These are phyloP conservation scores for Ia io DNA, from an alignment of 2,113 vertebrate species.

Conservation along the genomic window DNA sequence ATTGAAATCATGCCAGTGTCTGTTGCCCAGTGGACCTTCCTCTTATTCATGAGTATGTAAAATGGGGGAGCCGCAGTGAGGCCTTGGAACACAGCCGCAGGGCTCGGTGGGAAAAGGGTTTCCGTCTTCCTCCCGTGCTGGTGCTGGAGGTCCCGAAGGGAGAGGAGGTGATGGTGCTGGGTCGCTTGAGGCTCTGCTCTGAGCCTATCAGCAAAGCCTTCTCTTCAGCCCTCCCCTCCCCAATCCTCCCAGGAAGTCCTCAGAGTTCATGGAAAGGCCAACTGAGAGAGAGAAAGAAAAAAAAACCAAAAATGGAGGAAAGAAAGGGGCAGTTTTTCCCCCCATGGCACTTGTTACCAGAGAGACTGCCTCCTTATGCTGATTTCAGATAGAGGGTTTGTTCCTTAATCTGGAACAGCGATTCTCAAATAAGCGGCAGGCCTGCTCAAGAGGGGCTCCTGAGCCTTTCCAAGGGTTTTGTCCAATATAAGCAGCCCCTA, in stretches of 20 bases:
- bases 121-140: background rate
- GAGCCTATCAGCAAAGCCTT: background rate
- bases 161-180: background rate
- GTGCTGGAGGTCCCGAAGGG: background rate
- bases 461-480: background rate
- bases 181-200: background rate
- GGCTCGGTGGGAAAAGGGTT: background rate
- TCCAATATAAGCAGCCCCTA: background rate
- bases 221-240: background rate
- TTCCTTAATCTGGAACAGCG: background rate
- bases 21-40: background rate
- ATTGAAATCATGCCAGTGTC: background rate
- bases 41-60: background rate
- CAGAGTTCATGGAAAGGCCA: constrained; percentile 10
- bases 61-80: background rate
- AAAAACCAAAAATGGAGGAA: background rate
- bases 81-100: background rate
- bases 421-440: background rate
- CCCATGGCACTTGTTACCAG: background rate
- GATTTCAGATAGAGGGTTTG: background rate
- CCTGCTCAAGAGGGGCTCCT: background rate
- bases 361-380: background rate
- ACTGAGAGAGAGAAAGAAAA: background rate
- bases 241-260: background rate
- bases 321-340: background rate